Evolutionary conservation across 2,113 vertebrate species (phyloP), one percentile per base, ranked within the genome.

Genomic region (Poecilia latipinna): DNA sequence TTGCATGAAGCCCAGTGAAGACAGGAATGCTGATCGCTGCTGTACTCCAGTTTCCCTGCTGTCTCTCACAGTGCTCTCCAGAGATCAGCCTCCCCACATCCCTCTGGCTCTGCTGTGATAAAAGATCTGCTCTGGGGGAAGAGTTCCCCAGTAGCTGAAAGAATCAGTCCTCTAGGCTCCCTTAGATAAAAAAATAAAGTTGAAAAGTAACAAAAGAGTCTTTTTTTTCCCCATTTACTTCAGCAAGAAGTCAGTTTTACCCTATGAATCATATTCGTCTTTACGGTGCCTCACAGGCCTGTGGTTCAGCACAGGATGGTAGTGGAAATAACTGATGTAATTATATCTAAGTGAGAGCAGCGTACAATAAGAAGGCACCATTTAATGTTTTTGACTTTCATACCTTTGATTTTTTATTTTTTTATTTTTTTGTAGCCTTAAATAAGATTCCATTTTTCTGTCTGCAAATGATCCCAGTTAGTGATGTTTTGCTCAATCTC

Each of bases 141-240:
- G 61, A 71, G 75, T 64, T 68, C 68, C 73, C 73, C 65, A 29
- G 65, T 74, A 79, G 75, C 61, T 77, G 82, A 86, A 80, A 68
- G 62, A 60, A 88, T 83, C 76, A 78, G 62, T 77, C 87, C 85
- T 82, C 74, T 35, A 84, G 84, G 86, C 69, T 80, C 69, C 73
- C 62, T 72, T 19, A 24, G 19, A 57, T 57, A 57, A 57, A 57
- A 57, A 64, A 72, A 77, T 78, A 68, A 76, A 73, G 19, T 17
- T 44, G 65, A 62, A 61, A 75, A 62, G 60, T 70, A 26, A 70
- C 64, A 74, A 72, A 37, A 75, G 35, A 64, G 42, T 19, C 51
- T 61, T 61, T 65, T 60, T 31, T 51, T 81, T 28, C 28, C 28
- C 51, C 73, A 77, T 74, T 73, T 75, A 12, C 54, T 75, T 65